Conservation (phyloP, 1,140 invertebrate species). For the Ridgeia piscesae region DNA sequence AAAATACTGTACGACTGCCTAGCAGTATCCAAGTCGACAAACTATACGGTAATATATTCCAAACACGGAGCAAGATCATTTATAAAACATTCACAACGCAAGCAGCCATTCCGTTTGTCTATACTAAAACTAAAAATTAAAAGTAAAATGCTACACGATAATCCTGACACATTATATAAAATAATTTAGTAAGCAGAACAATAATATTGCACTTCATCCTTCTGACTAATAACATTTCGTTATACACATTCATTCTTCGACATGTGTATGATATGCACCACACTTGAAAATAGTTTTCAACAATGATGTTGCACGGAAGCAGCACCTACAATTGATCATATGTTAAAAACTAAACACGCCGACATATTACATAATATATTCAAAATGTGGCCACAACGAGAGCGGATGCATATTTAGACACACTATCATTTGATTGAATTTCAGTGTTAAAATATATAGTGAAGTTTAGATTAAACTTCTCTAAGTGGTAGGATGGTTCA, state of each 20-base stretch:
- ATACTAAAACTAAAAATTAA: not conserved
- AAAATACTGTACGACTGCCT: slow-evolving; percentile 1
- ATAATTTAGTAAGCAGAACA: slow-evolving; percentile 1
- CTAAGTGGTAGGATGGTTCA: not conserved
- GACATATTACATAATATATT: not conserved
- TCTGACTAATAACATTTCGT: not conserved
- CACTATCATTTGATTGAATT: not conserved
- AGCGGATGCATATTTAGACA: not conserved
- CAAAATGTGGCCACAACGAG: not conserved
- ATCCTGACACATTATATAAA: not conserved
- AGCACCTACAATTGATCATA: not conserved
- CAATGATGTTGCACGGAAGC: not conserved
- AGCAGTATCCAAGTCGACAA: not conserved
- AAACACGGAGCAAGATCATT: not conserved
- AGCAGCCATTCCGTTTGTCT: not conserved
- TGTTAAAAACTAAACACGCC: not conserved
- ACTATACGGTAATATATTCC: not conserved
- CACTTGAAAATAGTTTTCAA: not conserved
- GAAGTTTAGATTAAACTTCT: not conserved
- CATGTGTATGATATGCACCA: not conserved
- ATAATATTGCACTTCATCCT: slow-evolving; percentile 1
- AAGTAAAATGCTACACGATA: not conserved
- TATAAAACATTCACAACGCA: not conserved
- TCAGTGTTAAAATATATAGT: not conserved
- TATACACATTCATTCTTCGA: not conserved